Percentiles rank a stretch among this genome's conserved stretches.
Conservation (phyloP, 2,888 invertebrate genomes). For the Argyra leucocephala region DNA sequence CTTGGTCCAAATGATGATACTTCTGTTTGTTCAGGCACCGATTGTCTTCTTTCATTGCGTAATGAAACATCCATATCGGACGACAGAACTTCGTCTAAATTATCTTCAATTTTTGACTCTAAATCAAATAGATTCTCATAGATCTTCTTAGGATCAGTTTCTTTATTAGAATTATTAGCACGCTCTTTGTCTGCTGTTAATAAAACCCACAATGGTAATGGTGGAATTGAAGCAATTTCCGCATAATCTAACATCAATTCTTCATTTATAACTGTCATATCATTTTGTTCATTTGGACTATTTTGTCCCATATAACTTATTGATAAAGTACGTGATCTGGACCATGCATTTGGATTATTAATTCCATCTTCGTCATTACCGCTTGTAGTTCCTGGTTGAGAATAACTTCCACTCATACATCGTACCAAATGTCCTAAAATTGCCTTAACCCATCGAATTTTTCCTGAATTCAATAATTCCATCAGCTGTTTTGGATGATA, state of each 20-base stretch:
- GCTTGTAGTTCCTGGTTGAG: slow-evolving; percentile 42
- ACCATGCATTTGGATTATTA: slow-evolving; percentile 51
- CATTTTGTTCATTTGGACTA: slow-evolving; percentile 66
- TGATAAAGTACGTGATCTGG: slow-evolving; percentile 78
- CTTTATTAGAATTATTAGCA: slow-evolving; percentile 41
- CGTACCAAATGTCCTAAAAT: slow-evolving; percentile 93
- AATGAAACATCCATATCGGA: slow-evolving; percentile 58
- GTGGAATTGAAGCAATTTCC: slow-evolving; percentile 95
- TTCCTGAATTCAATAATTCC: slow-evolving; percentile 95
- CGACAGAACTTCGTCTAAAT: slow-evolving; percentile 67
- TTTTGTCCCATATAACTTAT: slow-evolving; percentile 74
- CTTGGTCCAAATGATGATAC: slow-evolving; percentile 74
- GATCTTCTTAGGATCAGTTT: slow-evolving; percentile 27
- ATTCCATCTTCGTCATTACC: slow-evolving; percentile 52
- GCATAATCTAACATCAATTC: slow-evolving; percentile 86
- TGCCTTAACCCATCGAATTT: slow-evolving; percentile 95
- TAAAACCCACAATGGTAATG: slow-evolving; percentile 91
- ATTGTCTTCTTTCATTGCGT: slow-evolving; percentile 53
- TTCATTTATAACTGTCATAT: slow-evolving; percentile 75
- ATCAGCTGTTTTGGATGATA: slow-evolving; percentile 98
- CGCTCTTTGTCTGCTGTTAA: slow-evolving; percentile 87
- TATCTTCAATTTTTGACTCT: slow-evolving; percentile 67
- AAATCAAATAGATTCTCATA: slow-evolving; percentile 87
- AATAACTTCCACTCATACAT: slow-evolving; percentile 56
- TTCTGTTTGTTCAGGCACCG: slow-evolving; percentile 62